Conservation (phyloP, 2,888 invertebrate species). For the Drosophila antonietae region DNA sequence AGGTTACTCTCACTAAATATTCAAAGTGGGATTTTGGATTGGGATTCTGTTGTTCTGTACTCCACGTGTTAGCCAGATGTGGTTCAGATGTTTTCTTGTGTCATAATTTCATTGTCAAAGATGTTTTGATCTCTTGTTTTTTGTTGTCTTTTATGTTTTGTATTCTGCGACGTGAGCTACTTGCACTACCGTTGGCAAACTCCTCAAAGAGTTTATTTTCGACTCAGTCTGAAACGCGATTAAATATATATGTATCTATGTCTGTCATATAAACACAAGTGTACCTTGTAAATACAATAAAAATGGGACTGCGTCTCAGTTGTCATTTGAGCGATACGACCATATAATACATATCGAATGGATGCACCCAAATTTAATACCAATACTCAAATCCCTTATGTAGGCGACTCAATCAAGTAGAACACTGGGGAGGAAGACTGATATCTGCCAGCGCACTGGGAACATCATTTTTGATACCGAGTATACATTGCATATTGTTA, state of each 20-base stretch:
- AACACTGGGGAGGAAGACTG: conserved; percentile 3
- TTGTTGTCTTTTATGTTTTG: conserved; percentile 21
- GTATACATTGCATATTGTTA: background rate
- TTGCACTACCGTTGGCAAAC: conserved; percentile 14
- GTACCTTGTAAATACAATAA: background rate
- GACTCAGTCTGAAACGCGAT: background rate
- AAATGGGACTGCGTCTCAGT: background rate
- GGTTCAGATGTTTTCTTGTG: conserved; percentile 56
- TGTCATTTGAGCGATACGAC: background rate
- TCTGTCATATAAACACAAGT: background rate
- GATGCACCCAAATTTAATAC: conserved; percentile 18
- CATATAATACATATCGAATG: background rate
- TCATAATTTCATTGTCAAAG: conserved; percentile 60
- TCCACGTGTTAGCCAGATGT: conserved; percentile 66
- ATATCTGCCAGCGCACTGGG: conserved; percentile 42
- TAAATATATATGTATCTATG: background rate
- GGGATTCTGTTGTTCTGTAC: background rate
- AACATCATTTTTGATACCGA: conserved; percentile 31
- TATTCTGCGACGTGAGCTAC: conserved; percentile 17
- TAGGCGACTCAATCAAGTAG: conserved; percentile 20
- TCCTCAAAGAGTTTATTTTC: conserved; percentile 23
- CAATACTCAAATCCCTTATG: conserved; percentile 28
- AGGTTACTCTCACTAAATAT: conserved; percentile 1
- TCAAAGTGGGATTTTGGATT: background rate
- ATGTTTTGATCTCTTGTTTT: conserved; percentile 47